Evolutionary conservation across 1,140 invertebrate species (phyloP).

Genomic region (Drosophila burlai): DNA sequence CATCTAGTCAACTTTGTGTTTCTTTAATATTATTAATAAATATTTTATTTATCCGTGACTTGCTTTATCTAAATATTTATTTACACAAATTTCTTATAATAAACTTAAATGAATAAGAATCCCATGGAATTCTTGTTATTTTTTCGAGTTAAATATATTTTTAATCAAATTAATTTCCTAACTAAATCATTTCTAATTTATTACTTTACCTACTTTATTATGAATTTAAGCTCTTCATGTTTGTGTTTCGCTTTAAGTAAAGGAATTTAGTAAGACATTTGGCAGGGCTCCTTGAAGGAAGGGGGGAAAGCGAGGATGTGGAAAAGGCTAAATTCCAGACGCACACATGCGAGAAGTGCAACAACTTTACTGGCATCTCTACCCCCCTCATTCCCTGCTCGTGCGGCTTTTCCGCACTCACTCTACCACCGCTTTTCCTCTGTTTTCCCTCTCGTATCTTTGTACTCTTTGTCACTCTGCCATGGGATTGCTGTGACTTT

Average conservation of each 20-base stretch:
- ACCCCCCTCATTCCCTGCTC: background rate
- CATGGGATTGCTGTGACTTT: conserved; percentile 36
- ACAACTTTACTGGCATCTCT: conserved; percentile 36
- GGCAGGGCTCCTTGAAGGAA: background rate
- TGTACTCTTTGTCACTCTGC: conserved; percentile 26
- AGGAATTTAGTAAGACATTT: conserved; percentile 10
- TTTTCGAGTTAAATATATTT: background rate
- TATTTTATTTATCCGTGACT: background rate
- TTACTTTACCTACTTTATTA: background rate
- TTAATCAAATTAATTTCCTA: background rate
- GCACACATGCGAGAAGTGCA: conserved; percentile 46
- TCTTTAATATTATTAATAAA: background rate
- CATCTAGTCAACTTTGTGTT: background rate
- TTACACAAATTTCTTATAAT: too few relatives aligned
- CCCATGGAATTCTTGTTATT: too few relatives aligned
- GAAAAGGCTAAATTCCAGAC: conserved; percentile 14
- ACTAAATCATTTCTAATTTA: background rate
- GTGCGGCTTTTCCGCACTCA: conserved; percentile 1
- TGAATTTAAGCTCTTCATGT: background rate
- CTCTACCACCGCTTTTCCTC: background rate
- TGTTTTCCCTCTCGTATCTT: background rate
- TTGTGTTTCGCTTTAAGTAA: background rate
- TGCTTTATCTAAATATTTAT: too few relatives aligned
- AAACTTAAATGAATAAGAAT: background rate
- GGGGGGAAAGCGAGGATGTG: background rate